phyloP scores from a whole-genome alignment of 1,140 invertebrate species.

The Chironomus striatipennis region DNA sequence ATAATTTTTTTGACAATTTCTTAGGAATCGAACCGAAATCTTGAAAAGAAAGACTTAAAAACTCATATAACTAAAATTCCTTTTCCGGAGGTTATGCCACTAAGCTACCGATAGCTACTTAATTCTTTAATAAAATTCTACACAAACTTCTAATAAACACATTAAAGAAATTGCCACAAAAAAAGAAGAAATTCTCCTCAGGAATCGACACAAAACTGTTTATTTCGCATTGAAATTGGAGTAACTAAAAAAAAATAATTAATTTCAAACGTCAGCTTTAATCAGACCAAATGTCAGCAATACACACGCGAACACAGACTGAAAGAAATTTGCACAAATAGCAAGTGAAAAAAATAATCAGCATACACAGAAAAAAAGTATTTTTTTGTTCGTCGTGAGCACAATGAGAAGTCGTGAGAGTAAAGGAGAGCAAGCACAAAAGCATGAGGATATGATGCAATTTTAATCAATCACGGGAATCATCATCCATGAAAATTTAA shows the following conservation, averaged over 20 bases:
- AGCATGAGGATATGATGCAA: background rate
- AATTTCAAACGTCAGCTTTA: background rate
- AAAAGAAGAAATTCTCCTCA: too few species aligned
- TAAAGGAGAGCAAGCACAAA: background rate
- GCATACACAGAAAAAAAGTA: background rate
- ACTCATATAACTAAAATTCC: too few species aligned
- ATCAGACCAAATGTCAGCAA: background rate
- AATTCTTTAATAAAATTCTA: too few species aligned
- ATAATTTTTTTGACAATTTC: too few species aligned
- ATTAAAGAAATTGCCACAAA: too few species aligned
- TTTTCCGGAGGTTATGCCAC: too few species aligned
- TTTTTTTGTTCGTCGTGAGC: background rate
- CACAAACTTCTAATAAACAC: too few species aligned
- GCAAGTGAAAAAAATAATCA: background rate
- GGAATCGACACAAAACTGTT: background rate
- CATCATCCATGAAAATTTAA: conserved; percentile 14
- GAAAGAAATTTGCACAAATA: background rate
- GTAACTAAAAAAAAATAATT: background rate
- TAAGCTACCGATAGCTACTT: too few species aligned
- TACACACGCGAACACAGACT: conserved; percentile 11
- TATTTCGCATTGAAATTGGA: background rate
- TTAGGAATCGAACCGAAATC: too few species aligned
- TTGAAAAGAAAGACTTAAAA: too few species aligned
- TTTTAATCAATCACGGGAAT: conserved; percentile 7
- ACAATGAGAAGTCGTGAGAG: background rate